Conservation (phyloP, 2,797 vertebrate genomes). For the Xiphophorus birchmanni region DNA sequence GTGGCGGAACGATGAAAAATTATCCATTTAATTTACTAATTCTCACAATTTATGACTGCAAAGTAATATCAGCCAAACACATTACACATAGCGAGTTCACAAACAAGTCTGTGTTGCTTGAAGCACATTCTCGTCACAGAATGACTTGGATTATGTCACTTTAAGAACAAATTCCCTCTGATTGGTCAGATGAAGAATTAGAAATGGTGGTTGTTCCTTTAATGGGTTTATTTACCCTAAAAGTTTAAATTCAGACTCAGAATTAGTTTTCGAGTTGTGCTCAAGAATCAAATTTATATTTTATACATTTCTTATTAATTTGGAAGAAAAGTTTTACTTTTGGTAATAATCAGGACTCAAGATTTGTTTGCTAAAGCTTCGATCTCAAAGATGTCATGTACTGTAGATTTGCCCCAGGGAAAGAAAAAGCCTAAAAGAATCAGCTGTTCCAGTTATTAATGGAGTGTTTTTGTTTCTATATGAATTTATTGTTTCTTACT, state of each 20-base stretch:
- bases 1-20: not conserved
- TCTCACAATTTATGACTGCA: not conserved
- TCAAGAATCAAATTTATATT: not conserved
- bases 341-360: not conserved
- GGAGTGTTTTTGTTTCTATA: not conserved
- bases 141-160: not conserved
- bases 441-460: not conserved
- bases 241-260: not conserved
- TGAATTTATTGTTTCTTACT: not conserved
- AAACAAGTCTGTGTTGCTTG: not conserved
- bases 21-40: not conserved
- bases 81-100: not conserved
- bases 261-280: not conserved
- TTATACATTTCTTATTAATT: not conserved
- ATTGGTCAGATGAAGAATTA: not conserved
- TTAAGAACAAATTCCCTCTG: not conserved
- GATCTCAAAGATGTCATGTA: not conserved
- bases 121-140: not conserved
- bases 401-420: not conserved
- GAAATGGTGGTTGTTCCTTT: not conserved
- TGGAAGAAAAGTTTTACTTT: not conserved
- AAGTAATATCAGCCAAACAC: not conserved
- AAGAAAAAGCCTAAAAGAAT: not conserved
- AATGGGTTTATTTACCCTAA: not conserved
- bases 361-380: not conserved